Evolutionary conservation across 2,797 vertebrate species (phyloP).

Genomic region (Petrocephalus schoutedeni): DNA sequence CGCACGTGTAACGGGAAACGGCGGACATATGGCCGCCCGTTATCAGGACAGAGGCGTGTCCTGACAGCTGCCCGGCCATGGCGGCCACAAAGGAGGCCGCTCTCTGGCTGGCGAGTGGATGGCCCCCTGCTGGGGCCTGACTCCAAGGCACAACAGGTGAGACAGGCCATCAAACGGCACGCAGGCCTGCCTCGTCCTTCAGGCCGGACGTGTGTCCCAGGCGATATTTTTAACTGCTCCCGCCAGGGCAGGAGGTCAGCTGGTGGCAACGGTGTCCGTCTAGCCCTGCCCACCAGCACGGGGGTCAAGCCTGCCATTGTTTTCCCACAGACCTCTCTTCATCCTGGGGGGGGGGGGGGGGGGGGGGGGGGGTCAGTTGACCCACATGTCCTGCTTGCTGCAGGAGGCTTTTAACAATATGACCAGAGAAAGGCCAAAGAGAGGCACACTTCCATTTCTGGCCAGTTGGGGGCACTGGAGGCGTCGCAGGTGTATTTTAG

Average conservation of each 20-base stretch:
- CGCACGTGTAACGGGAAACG: background rate
- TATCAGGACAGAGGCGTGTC: slow-evolving; percentile 17
- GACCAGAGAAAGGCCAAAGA: background rate
- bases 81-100: slow-evolving; percentile 32
- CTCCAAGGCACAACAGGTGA: slow-evolving; percentile 31
- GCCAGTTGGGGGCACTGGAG: background rate
- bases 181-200: background rate
- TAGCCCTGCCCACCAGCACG: slow-evolving; percentile 2
- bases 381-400: background rate
- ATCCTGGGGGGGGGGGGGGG: background rate
- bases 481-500: background rate
- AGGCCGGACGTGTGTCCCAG: background rate
- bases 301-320: background rate
- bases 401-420: background rate
- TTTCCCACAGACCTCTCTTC: slow-evolving; percentile 1
- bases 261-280: background rate
- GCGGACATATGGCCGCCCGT: background rate
- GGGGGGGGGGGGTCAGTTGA: background rate
- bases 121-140: slow-evolving; percentile 29
- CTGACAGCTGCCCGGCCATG: slow-evolving; percentile 35
- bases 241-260: slow-evolving; percentile 9
- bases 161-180: slow-evolving; percentile 21
- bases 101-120: background rate
- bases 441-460: background rate
- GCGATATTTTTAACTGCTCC: slow-evolving; percentile 36